A percentile compares a stretch with the other conserved stretches of the same genome.
Evolutionary conservation across 2,797 vertebrate species (phyloP).

Genomic region (Orestias chungarensis): DNA sequence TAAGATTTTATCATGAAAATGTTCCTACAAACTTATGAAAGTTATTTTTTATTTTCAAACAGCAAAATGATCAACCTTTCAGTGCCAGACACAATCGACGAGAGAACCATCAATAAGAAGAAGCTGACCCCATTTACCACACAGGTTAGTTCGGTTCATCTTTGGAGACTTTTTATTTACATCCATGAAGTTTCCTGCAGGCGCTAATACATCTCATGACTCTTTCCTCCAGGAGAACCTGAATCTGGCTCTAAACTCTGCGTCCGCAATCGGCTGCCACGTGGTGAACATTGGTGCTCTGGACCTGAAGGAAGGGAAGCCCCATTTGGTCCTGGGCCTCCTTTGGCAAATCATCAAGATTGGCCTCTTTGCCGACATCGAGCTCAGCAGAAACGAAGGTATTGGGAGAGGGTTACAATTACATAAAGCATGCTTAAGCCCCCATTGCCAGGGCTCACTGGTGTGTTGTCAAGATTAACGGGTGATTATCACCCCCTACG

Average conservation of each 20-base stretch:
- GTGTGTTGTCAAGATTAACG: slow-evolving; percentile 28
- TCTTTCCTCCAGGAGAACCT: slow-evolving; percentile 88
- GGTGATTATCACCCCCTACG: slow-evolving; percentile 14
- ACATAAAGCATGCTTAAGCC: neutral
- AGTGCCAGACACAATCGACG: slow-evolving; percentile 97
- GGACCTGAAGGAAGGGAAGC: slow-evolving; percentile 94
- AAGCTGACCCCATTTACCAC: slow-evolving; percentile 92
- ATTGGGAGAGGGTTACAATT: slow-evolving; percentile 10
- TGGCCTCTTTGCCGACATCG: slow-evolving; percentile 96
- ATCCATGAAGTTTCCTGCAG: neutral
- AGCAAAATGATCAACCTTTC: slow-evolving; percentile 99
- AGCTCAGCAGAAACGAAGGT: slow-evolving; percentile 99
- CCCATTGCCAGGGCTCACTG: neutral
- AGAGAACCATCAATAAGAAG: slow-evolving; percentile 98
- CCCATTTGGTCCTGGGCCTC: slow-evolving; percentile 94
- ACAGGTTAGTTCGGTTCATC: slow-evolving; percentile 80
- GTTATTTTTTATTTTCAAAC: slow-evolving; percentile 22
- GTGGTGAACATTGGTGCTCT: slow-evolving; percentile 97
- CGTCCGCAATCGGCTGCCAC: slow-evolving; percentile 97
- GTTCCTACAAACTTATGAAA: neutral
- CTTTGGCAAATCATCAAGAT: slow-evolving; percentile 99
- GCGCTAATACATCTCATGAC: neutral
- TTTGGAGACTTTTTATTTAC: neutral
- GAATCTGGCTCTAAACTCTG: slow-evolving; percentile 96
- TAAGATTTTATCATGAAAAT: neutral